Conservation (phyloP, 1,140 invertebrate genomes). For the Campodea augens region DNA sequence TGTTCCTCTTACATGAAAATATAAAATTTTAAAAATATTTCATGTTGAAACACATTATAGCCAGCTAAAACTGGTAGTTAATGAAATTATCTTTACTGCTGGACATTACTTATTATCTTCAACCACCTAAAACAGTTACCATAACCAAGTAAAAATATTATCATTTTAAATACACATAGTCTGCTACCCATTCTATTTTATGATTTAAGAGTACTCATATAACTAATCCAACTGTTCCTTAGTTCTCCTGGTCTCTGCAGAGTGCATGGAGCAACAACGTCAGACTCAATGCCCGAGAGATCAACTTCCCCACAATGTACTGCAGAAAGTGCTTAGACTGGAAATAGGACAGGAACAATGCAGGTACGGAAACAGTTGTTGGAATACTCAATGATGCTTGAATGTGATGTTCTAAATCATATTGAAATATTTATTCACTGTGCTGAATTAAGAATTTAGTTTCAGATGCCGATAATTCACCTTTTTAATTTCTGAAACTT, state of each 20-base stretch:
- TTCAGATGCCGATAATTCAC: background rate
- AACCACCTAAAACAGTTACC: too few species aligned
- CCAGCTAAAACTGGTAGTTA: too few species aligned
- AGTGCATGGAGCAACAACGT: constrained; percentile 8
- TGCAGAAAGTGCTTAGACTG: constrained; percentile 8
- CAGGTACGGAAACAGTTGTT: constrained; percentile 5
- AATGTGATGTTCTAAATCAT: background rate
- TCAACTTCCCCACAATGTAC: constrained; percentile 3
- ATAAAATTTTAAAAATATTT: too few species aligned
- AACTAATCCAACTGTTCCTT: too few species aligned
- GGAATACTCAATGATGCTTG: background rate
- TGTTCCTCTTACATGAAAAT: too few species aligned
- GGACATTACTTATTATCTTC: too few species aligned
- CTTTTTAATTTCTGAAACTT: background rate
- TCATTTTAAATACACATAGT: too few species aligned
- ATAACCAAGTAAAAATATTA: too few species aligned
- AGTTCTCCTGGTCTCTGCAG: constrained; percentile 6
- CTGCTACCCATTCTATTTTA: too few species aligned
- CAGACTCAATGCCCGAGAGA: background rate
- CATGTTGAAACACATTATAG: too few species aligned
- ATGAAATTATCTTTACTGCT: too few species aligned
- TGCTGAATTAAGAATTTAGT: background rate
- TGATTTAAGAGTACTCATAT: too few species aligned
- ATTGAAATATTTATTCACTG: background rate
- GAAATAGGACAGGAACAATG: constrained; percentile 8